Evolutionary conservation across 2,797 vertebrate species (phyloP).

Genomic region (Acanthurus tractus): DNA sequence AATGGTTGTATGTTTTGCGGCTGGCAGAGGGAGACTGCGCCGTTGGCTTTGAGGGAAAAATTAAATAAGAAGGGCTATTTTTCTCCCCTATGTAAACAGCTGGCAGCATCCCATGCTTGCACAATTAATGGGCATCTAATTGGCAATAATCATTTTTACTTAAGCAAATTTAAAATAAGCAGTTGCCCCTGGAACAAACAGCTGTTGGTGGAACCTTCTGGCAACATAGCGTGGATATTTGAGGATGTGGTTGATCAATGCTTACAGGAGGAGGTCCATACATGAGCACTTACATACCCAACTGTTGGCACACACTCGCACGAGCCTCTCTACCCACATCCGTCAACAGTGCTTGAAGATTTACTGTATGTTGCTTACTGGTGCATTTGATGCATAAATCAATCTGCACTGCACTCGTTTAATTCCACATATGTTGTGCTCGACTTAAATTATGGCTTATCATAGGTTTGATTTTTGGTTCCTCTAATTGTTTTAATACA

Average conservation of each 20-base stretch:
- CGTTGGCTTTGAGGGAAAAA: slow-evolving; percentile 84
- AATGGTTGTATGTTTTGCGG: slow-evolving; percentile 43
- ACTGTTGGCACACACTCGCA: slow-evolving; percentile 34
- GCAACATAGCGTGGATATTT: slow-evolving; percentile 86
- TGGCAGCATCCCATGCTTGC: slow-evolving; percentile 95
- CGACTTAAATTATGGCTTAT: neutral
- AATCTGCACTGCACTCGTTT: neutral
- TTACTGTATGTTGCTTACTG: slow-evolving; percentile 7
- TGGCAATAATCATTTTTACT: slow-evolving; percentile 98
- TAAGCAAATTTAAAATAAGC: slow-evolving; percentile 92
- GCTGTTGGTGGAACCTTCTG: slow-evolving; percentile 93
- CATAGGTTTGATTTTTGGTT: neutral
- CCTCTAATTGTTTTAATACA: neutral
- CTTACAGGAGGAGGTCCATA: slow-evolving; percentile 79
- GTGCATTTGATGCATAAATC: slow-evolving; percentile 1
- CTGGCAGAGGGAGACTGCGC: slow-evolving; percentile 56
- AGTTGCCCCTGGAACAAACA: slow-evolving; percentile 94
- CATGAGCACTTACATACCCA: slow-evolving; percentile 40
- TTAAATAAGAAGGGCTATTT: slow-evolving; percentile 91
- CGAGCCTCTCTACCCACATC: slow-evolving; percentile 19
- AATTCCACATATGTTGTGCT: slow-evolving; percentile 4
- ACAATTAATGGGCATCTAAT: slow-evolving; percentile 99
- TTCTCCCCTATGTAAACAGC: slow-evolving; percentile 96
- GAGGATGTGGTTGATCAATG: slow-evolving; percentile 86
- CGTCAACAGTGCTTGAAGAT: slow-evolving; percentile 3